Percentiles rank a stretch among this genome's conserved stretches.
Evolutionary conservation across 2,113 vertebrate genomes (phyloP).

Genomic region (Syrrhaptes paradoxus): DNA sequence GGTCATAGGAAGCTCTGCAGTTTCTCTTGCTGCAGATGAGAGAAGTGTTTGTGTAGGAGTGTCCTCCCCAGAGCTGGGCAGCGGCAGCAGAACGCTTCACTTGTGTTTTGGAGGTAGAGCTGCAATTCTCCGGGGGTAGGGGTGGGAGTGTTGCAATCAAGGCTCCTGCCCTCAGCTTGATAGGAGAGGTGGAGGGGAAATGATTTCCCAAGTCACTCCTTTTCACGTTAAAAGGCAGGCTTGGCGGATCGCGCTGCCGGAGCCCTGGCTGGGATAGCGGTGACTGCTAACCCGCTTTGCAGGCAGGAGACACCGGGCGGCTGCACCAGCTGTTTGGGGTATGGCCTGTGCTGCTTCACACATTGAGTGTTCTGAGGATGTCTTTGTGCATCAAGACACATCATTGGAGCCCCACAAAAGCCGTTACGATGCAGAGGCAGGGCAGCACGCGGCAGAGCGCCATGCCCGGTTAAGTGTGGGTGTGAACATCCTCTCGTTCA

Average conservation of each 20-base stretch:
- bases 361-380: background rate
- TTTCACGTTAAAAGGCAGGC: background rate
- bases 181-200: slow-evolving; percentile 34
- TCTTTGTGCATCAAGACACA: background rate
- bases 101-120: slow-evolving; percentile 14
- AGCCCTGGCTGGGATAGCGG: background rate
- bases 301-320: background rate
- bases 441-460: background rate
- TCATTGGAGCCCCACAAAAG: background rate
- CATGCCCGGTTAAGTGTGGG: background rate
- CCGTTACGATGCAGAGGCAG: background rate
- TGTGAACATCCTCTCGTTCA: background rate
- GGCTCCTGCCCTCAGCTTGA: background rate
- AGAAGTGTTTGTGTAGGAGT: slow-evolving; percentile 65
- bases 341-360: background rate
- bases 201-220: background rate
- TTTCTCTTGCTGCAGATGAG: slow-evolving; percentile 74
- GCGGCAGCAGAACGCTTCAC: background rate
- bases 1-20: slow-evolving; percentile 78
- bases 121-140: background rate
- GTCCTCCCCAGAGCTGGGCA: slow-evolving; percentile 50
- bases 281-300: background rate
- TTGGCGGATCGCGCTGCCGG: background rate
- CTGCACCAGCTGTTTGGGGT: background rate
- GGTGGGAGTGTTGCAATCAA: background rate